Base-by-base conservation (phyloP, 2,888 invertebrate species). In the Phalera bucephala region DNA sequence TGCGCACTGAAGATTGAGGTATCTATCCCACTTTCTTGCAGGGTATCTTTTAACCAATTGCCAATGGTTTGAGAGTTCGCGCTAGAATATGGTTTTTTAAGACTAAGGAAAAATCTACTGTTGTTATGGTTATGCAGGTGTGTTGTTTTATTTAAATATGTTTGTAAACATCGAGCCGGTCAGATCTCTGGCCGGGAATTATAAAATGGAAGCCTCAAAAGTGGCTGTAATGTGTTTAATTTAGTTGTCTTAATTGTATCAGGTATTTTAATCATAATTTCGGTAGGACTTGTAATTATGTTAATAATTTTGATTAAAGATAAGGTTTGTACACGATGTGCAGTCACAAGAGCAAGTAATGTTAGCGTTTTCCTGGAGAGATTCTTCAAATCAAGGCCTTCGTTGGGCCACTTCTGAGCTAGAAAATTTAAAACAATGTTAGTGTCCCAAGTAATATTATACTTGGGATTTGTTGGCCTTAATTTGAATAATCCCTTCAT, bases 361-460 rank as follows among this genome's bases (percentile, higher is more conserved):
- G 31, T 36, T 2, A 36, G 9, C 7, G 4, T 15, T 12, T 20
- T 36, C 14, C 10, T 30, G 4, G 26, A 27, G 3, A 27, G 27
- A 7, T 19, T 34, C 26, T 33, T 21, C 12, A 26, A 22, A 43
- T 38, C 9, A 3, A 26, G 9, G 6, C 3, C 21, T 2, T 12
- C 27, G 33, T 35, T 27, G 6, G 20, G 31, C 9, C 14, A 33
- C 32, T 23, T 26, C 26, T 36, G 12, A 3, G 22, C 21, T 17
- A 40, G 19, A 28, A 28, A 27, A 3, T 30, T 9, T 21, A 45
- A 29, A 3, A 45, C 41, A 9, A 31, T 22, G 3, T 5, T 7
- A 19, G 45, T 33, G 30, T 40, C 37, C 40, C 44, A 45, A 2
- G 39, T 46, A 3, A 32, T 2, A 5, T 26, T 20, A 26, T 45